Evolutionary conservation across 1,140 invertebrate genomes (phyloP), one percentile per base, ranked within the genome.

Genomic region (Thaumatotibia leucotreta): DNA sequence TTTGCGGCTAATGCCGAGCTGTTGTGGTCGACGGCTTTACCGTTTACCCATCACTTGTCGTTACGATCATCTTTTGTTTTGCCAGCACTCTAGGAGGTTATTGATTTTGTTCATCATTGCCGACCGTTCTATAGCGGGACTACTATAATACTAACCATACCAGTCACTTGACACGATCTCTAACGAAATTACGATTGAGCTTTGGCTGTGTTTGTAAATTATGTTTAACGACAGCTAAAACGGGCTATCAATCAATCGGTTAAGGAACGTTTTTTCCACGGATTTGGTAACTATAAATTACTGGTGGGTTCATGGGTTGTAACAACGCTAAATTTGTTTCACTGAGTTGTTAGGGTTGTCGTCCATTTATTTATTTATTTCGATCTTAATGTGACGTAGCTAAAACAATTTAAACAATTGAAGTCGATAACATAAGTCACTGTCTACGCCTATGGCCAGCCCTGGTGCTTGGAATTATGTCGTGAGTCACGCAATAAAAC

Each of bases 1-100:
- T 78, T 74, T 70, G 74, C 73, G 45, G 69, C 65, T 74, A 72
- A 76, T 77, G 72, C 79, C 69, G 75, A 79, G 74, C 67, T 74
- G 69, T 61, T 61, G 70, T 84, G 82, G 82, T 81, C 84, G 79
- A 74, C 82, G 24, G 65, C 58, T 79, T 76, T 83, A 82, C 82
- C 84, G 80, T 84, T 85, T 69, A 54, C 33, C 61, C 66, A 72
- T 63, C 67, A 70, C 70, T 67, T 54, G 23, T 22, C 39, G 29
- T 33, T 31, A 54, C 68, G 68, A 70, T 61, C 63, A 66, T 74
- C 27, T 58, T 58, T 72, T 74, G 73, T 72, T 77, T 73, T 50
- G 63, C 22, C 31, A 29, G 52, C n/a, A 27, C 10, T 54, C 4
- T 8, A 27, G 4, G 52, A 58, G 29, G 52, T 58, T 52, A 58